phyloP scores from a whole-genome alignment of 2,888 invertebrate species.

The Phaonia tiefii region DNA sequence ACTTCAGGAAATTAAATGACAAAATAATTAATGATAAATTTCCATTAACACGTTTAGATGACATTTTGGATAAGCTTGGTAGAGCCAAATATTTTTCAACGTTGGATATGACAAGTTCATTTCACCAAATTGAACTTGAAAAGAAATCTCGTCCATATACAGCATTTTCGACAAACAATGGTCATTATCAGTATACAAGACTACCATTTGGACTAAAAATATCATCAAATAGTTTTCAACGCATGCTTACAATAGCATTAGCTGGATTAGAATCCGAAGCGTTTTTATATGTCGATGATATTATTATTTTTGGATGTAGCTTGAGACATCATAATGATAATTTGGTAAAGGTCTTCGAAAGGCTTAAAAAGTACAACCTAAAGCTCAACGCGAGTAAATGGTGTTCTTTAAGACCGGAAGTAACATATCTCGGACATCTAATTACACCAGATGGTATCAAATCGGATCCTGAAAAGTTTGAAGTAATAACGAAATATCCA shows the following conservation, averaged over 20 bases:
- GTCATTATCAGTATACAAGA: too few relatives aligned
- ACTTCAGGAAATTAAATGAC: slow-evolving; percentile 14
- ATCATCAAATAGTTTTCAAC: slow-evolving; percentile 30
- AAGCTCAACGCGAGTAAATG: slow-evolving; percentile 3
- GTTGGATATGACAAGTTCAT: slow-evolving; percentile 16
- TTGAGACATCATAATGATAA: slow-evolving; percentile 2
- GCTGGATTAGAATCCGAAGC: slow-evolving; percentile 8
- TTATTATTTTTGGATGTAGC: too few relatives aligned
- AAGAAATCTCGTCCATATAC: background rate
- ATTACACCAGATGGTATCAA: slow-evolving; percentile 22
- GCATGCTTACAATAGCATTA: slow-evolving; percentile 23
- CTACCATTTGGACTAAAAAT: too few relatives aligned
- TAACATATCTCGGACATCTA: background rate
- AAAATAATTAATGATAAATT: slow-evolving; percentile 4
- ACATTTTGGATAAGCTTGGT: slow-evolving; percentile 10
- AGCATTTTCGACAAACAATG: slow-evolving; percentile 1
- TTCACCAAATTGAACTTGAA: background rate
- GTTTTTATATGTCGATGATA: slow-evolving; percentile 19
- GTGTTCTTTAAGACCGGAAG: background rate
- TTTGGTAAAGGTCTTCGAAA: background rate
- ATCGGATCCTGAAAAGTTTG: slow-evolving; percentile 2
- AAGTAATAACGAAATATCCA: background rate
- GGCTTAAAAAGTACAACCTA: too few relatives aligned
- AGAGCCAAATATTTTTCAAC: slow-evolving; percentile 28
- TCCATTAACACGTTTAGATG: slow-evolving; percentile 8